Evolutionary conservation across 2,113 vertebrate genomes (phyloP).

Genomic region (Gallinago jamesoni): DNA sequence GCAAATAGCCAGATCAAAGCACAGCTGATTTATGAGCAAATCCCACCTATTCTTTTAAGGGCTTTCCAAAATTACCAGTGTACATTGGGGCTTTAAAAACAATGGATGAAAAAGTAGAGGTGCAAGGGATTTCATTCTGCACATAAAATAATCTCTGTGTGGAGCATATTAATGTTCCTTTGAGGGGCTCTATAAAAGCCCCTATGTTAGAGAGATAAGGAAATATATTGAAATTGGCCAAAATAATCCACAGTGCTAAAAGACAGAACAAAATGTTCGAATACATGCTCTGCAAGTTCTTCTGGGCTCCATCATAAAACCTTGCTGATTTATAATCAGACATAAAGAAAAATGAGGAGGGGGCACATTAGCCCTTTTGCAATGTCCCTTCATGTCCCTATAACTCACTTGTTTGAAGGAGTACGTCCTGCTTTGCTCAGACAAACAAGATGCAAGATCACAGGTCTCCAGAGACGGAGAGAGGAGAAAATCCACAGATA

Average conservation of each 20-base stretch:
- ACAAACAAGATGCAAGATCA: not conserved
- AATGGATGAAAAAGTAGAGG: conserved; percentile 3
- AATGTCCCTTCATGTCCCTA: not conserved
- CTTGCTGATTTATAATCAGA: not conserved
- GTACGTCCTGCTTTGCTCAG: not conserved
- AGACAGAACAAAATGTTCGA: not conserved
- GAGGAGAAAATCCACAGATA: not conserved
- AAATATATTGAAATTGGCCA: conserved; percentile 2
- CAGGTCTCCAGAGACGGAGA: not conserved
- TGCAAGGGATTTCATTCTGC: conserved; percentile 18
- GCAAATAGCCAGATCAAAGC: conserved; percentile 25
- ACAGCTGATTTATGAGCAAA: not conserved
- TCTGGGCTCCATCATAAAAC: not conserved
- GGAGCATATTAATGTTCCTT: conserved; percentile 26
- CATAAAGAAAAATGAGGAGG: not conserved
- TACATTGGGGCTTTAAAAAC: not conserved
- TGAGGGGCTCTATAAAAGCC: conserved; percentile 34
- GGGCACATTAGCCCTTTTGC: not conserved
- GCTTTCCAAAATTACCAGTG: conserved; percentile 14
- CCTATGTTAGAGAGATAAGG: not conserved
- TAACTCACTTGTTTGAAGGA: not conserved
- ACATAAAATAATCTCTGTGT: conserved; percentile 16
- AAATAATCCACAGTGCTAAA: conserved; percentile 31
- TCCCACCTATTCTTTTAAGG: conserved; percentile 5
- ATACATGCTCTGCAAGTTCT: not conserved